Evolutionary conservation across 1,140 invertebrate species (phyloP).

Genomic region (Drosophila kepulauana): DNA sequence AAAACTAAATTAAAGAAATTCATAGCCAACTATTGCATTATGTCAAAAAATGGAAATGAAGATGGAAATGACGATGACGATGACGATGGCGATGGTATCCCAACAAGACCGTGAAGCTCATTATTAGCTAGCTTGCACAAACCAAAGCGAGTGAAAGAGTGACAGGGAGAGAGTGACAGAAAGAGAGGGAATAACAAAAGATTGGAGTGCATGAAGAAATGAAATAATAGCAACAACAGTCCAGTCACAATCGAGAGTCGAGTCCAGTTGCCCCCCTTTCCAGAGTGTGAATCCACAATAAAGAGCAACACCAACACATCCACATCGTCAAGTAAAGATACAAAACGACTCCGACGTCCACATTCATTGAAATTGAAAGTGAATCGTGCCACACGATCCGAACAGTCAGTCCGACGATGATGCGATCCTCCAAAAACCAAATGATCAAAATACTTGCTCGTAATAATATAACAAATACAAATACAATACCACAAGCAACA

Average conservation of each 20-base stretch:
- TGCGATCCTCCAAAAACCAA: constrained; percentile 66
- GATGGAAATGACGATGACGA: constrained; percentile 51
- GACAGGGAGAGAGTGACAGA: not conserved
- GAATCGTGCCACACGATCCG: constrained; percentile 82
- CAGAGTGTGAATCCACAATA: constrained; percentile 50
- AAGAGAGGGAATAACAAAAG: constrained; percentile 55
- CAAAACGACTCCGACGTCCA: constrained; percentile 3
- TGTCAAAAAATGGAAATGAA: constrained; percentile 66
- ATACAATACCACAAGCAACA: constrained; percentile 11
- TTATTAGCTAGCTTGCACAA: constrained; percentile 62
- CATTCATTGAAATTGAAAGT: constrained; percentile 80
- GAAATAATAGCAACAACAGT: constrained; percentile 64
- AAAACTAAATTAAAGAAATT: constrained; percentile 69
- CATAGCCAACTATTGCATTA: constrained; percentile 71
- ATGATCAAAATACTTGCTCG: constrained; percentile 49
- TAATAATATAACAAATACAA: constrained; percentile 58
- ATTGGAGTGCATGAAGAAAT: constrained; percentile 76
- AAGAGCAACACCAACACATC: not conserved
- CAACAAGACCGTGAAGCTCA: constrained; percentile 81
- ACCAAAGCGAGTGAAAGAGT: constrained; percentile 3
- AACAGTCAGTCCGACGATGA: constrained; percentile 39
- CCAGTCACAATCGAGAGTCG: constrained; percentile 50
- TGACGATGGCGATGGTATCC: constrained; percentile 46
- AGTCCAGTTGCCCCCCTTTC: constrained; percentile 47
- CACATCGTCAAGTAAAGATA: constrained; percentile 3